Evolutionary conservation across 30 jellyfish, hydroid and myxozoan genomes (phyloP), one percentile per base, ranked within the genome.

Genomic region (Aurelia sp.): DNA sequence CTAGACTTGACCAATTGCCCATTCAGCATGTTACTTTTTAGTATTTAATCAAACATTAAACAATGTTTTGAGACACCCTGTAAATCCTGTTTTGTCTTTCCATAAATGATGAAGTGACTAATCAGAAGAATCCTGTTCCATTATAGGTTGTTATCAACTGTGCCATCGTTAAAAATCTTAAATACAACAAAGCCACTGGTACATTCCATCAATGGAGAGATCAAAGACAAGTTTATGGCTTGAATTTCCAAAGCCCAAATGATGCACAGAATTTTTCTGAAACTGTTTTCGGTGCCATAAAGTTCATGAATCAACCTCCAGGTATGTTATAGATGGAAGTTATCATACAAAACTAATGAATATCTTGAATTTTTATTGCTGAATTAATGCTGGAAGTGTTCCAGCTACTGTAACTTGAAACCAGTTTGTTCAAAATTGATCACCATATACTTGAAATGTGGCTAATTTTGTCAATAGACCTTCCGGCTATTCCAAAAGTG

Each of bases 171-270:
- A 88, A 85, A 74, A 93, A 86, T 48, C 87, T 93, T 27, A 88
- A 88, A 41, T 93, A 93, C 88, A 93, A 93, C 85, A 88, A 88
- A 77, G 98, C 98, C 67, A 93, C 98, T 15, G 80, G 97, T 13
- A 93, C 97, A 17, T 93, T 93, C 71, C 98, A 93, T 72, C 98
- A 93, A 78, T 93, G 98, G 98, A 81, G 98, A 74, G 98, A 93
- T 68, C 98, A 93, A 48, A 75, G 97, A 52, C 98, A 93, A 69
- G 98, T 93, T 63, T 93, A 88, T 88, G 98, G 98, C 2, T 72
- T 93, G 78, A 93, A 93, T 80, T 93, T 93, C 67, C 90, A 70
- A 88, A 65, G 89, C 40, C 76, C 96, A 20, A 96, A 77, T 6
- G 98, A 93, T 93, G 98, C 98, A 15, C 48, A 35, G 15, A 76